These are phyloP conservation scores for Orientallactaga sibirica DNA, from an alignment of 2,797 vertebrate species.

Conservation along the genomic window DNA sequence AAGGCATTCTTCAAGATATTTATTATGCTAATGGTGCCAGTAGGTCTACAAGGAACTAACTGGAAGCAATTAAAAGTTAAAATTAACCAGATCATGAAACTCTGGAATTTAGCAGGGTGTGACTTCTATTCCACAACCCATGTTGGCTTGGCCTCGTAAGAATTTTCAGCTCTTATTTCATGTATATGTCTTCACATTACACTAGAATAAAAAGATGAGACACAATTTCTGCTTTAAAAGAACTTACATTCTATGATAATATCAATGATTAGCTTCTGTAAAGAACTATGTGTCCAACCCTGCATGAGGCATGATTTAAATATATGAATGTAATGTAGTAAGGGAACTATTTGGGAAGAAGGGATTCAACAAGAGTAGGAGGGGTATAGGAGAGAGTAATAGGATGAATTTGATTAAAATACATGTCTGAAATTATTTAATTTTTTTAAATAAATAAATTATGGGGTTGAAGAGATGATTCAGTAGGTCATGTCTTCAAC, in stretches of 20 bases:
- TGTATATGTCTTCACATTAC: neutral
- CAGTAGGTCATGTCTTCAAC: too few relatives aligned
- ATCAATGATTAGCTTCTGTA: neutral
- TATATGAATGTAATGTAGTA: neutral
- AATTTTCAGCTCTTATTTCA: neutral
- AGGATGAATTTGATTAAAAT: too few relatives aligned
- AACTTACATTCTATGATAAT: neutral
- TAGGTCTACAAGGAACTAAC: neutral
- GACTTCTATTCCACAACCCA: neutral
- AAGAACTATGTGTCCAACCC: neutral
- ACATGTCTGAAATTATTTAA: too few relatives aligned
- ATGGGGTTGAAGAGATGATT: too few relatives aligned
- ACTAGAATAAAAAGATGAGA: neutral
- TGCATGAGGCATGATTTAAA: neutral
- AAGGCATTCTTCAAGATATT: neutral
- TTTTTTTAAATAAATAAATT: too few relatives aligned
- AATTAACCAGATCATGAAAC: neutral
- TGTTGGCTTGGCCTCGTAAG: neutral
- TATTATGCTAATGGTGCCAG: neutral
- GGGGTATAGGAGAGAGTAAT: too few relatives aligned
- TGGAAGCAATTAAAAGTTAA: neutral
- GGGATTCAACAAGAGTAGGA: too few relatives aligned
- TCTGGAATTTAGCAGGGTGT: neutral
- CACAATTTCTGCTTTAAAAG: constrained; percentile 15
- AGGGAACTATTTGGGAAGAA: too few relatives aligned